Evolutionary conservation across 2,888 invertebrate genomes (phyloP), one percentile per base, ranked within the genome.

Genomic region (Anticlea derivata): DNA sequence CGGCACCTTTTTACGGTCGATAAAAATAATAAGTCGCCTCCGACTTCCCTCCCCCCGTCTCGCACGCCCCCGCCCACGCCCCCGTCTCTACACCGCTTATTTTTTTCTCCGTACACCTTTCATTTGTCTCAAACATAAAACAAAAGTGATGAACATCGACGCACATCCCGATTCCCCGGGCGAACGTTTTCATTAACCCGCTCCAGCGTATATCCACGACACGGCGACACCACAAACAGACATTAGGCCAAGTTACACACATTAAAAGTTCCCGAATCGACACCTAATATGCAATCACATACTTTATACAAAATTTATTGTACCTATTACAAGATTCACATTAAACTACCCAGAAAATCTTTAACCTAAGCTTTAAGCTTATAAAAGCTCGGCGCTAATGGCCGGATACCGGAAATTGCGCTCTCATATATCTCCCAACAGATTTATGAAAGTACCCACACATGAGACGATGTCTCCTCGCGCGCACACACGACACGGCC

Each of bases 351-450:
- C 90, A 88, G 90, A 90, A 90, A 90, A 90, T 90, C 89, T 90
- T 89, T 90, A 89, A 89, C 90, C 89, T 89, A 89, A 90, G 90
- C 89, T 90, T 88, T 89, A 89, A 92, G 93, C 93, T 93, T 93
- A 93, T 93, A 91, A 91, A 91, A 91, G 91, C 91, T 91, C 89
- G 87, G 91, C 91, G 91, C 91, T 95, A 95, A 95, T 95, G 95
- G 95, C 94, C 95, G 95, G 94, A 94, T 95, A 95, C 95, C 94
- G 95, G 95, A 95, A 95, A 95, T 95, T 95, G 95, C 95, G 95
- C 94, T 94, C 95, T 94, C 95, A 95, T 95, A 95, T 95, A 95
- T 95, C 95, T 95, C 93, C 92, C 92, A 92, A 94, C 95, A 95
- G 95, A 95, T 95, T 95, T 95, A 95, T 95, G 95, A 95, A 95